Conservation (phyloP, 2,113 vertebrate genomes). For the Pelecanus crispus region DNA sequence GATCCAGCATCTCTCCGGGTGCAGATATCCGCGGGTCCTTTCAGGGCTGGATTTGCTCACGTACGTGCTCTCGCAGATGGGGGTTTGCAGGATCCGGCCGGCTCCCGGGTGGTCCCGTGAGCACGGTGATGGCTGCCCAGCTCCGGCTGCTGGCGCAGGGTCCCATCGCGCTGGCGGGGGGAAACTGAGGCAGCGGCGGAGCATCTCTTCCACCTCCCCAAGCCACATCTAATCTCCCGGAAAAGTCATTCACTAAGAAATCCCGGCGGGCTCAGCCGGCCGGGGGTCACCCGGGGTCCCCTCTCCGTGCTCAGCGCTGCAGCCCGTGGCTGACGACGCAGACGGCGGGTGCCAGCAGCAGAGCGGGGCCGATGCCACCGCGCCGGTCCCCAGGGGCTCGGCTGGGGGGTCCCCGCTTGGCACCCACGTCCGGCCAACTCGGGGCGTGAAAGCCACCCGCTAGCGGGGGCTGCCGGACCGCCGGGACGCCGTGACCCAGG, state of each 20-base stretch:
- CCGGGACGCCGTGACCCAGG: background rate
- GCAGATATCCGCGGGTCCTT: background rate
- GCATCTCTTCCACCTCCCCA: background rate
- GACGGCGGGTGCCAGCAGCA: background rate
- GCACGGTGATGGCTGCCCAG: background rate
- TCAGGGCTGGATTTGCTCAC: background rate
- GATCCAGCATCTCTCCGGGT: background rate
- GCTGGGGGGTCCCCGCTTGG: background rate
- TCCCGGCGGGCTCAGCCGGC: background rate
- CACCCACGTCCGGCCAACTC: background rate
- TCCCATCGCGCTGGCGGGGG: background rate
- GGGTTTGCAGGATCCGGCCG: background rate
- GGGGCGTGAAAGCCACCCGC: background rate
- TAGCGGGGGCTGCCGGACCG: background rate
- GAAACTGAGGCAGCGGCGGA: background rate
- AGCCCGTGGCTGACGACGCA: background rate
- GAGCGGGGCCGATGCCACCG: accelerated
- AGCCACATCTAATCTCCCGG: background rate
- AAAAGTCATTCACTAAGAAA: background rate
- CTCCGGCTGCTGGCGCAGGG: background rate
- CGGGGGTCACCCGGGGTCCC: background rate
- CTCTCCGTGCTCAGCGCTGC: background rate
- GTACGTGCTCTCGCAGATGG: accelerated
- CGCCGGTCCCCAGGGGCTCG: background rate
- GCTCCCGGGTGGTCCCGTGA: accelerated